Conservation (phyloP, 2,113 vertebrate genomes). For the Lonchura striata region DNA sequence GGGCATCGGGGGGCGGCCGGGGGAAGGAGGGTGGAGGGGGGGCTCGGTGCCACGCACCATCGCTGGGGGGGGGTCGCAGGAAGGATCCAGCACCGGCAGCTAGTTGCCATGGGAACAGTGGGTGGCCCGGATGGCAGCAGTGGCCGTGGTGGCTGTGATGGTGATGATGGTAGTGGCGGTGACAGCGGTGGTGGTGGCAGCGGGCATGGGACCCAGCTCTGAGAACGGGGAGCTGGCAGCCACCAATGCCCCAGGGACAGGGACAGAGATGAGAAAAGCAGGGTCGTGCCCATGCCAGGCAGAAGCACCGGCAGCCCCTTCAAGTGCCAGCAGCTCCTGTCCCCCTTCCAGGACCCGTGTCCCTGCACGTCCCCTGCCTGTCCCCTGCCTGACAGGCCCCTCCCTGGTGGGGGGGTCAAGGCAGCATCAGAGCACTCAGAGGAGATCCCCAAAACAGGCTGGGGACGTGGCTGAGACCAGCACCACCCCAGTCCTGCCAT, state of each 20-base stretch:
- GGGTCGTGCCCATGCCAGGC: background rate
- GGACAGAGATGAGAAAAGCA: background rate
- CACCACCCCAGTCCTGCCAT: background rate
- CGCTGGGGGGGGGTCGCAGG: background rate
- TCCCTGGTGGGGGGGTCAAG: background rate
- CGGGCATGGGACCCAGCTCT: background rate
- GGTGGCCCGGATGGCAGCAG: constrained; percentile 18
- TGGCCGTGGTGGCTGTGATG: background rate
- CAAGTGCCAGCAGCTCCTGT: background rate
- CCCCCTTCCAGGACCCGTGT: background rate
- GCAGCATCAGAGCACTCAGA: background rate
- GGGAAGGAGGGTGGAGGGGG: too few species aligned
- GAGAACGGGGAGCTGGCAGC: background rate
- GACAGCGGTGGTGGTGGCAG: background rate
- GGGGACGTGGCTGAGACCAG: background rate
- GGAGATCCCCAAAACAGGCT: background rate
- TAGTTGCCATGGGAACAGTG: constrained; percentile 14
- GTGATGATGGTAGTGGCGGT: background rate
- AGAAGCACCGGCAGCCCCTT: background rate
- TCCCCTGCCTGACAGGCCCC: background rate
- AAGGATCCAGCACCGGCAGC: background rate
- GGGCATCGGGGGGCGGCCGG: too few species aligned
- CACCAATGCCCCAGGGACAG: background rate
- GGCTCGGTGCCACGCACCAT: background rate
- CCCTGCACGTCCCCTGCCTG: background rate